Evolutionary conservation across 2,888 invertebrate genomes (phyloP).

Genomic region (Cryptocephalus primarius): DNA sequence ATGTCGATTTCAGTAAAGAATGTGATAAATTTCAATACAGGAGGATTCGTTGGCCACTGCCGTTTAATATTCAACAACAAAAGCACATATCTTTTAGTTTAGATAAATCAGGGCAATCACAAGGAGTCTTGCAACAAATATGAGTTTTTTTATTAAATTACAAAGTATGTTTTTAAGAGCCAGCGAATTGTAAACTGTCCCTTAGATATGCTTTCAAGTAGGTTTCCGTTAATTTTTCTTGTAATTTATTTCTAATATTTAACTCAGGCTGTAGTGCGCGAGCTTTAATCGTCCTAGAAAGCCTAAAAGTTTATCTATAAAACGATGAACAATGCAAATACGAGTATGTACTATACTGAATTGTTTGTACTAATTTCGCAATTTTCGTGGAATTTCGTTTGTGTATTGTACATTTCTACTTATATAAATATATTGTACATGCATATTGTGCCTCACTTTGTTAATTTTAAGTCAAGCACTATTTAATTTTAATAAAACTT

Average conservation of each 20-base stretch:
- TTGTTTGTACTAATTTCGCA: constrained; percentile 9
- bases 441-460: constrained; percentile 32
- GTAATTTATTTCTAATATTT: constrained; percentile 1
- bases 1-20: constrained; percentile 1
- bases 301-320: constrained; percentile 10
- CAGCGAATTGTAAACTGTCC: constrained; percentile 1
- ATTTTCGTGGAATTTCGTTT: constrained; percentile 7
- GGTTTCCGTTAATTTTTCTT: constrained; percentile 2
- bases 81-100: constrained; percentile 30
- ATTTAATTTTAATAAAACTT: constrained; percentile 26
- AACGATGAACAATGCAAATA: constrained; percentile 1
- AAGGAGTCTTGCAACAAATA: constrained; percentile 5
- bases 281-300: constrained; percentile 18
- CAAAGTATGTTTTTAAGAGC: constrained; percentile 1
- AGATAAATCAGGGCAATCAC: constrained; percentile 5
- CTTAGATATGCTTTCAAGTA: constrained; percentile 9
- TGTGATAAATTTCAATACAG: constrained; percentile 37
- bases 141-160: constrained; percentile 3
- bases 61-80: constrained; percentile 15
- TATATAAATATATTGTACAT: constrained; percentile 23
- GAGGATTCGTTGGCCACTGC: constrained; percentile 33
- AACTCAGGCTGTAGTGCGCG: background rate
- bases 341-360: constrained; percentile 6
- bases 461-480: constrained; percentile 29
- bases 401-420: constrained; percentile 14